Evolutionary conservation across 2,113 vertebrate genomes (phyloP).

Genomic region (Archilochus colubris): DNA sequence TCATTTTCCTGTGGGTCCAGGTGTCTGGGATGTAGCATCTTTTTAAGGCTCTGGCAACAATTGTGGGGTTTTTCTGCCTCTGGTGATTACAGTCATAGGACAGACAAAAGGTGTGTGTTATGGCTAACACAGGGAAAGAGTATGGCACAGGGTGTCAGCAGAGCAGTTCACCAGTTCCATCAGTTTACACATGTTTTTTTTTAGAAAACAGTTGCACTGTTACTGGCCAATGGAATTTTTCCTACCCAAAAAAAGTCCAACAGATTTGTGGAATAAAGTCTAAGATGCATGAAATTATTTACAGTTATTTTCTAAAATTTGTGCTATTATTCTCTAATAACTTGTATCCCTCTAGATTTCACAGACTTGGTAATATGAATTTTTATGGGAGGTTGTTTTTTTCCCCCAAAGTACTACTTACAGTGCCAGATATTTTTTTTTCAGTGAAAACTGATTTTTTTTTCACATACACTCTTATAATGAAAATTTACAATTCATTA

Average conservation of each 20-base stretch:
- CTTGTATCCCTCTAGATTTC: background rate
- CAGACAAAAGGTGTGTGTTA: background rate
- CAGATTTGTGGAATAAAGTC: background rate
- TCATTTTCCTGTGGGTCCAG: background rate
- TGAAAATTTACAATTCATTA: background rate
- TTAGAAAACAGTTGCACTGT: background rate
- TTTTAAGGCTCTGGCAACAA: background rate
- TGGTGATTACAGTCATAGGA: background rate
- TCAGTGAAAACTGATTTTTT: background rate
- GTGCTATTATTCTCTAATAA: background rate
- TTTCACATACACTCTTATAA: background rate
- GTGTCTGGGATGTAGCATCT: background rate
- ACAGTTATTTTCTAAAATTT: background rate
- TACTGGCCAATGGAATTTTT: background rate
- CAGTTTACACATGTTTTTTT: background rate
- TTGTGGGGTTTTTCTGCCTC: background rate
- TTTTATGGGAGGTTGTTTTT: background rate
- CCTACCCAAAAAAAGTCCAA: background rate
- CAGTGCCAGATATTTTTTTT: background rate
- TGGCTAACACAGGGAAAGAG: background rate
- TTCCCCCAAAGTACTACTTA: background rate
- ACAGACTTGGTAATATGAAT: background rate
- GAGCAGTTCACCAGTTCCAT: background rate
- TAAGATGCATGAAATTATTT: background rate
- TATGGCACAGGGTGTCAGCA: background rate